phyloP scores from a whole-genome alignment of 1,140 invertebrate genomes.

The Lordiphosa mommai region DNA sequence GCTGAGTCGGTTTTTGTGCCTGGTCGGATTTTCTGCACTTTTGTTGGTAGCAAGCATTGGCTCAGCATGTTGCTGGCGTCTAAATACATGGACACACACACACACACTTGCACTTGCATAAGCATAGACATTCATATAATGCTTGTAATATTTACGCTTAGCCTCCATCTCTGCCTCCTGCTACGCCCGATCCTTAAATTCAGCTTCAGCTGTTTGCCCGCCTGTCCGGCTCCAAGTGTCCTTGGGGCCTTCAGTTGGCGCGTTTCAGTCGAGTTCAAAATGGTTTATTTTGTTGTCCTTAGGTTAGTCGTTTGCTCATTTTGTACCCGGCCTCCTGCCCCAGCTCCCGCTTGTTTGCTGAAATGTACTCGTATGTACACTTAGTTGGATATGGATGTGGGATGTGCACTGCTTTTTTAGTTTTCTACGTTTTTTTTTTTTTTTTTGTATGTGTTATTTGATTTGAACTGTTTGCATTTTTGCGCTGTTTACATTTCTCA shows the following conservation, averaged over 20 bases:
- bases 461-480: constrained; percentile 75
- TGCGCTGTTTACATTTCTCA: constrained; percentile 71
- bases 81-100: constrained; percentile 69
- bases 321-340: constrained; percentile 18
- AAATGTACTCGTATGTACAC: constrained; percentile 33
- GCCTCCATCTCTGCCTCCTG: constrained; percentile 25
- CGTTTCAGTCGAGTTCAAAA: constrained; percentile 72
- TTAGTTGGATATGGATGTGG: constrained; percentile 27
- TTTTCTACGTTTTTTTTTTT: constrained; percentile 46
- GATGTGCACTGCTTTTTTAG: constrained; percentile 50
- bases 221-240: constrained; percentile 55
- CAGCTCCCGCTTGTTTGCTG: constrained; percentile 47
- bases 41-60: constrained; percentile 39
- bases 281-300: constrained; percentile 78
- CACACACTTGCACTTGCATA: constrained; percentile 50
- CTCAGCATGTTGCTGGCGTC: constrained; percentile 71
- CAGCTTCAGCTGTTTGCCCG: constrained; percentile 7
- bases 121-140: constrained; percentile 78
- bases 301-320: constrained; percentile 77
- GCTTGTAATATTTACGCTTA: constrained; percentile 78
- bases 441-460: constrained; percentile 69
- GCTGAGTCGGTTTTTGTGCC: constrained; percentile 76
- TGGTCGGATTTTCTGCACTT: constrained; percentile 62
- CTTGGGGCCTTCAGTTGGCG: constrained; percentile 53
- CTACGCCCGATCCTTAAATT: not conserved